Base-by-base conservation (phyloP, 2,797 vertebrate genomes). In the Alcedo quadribrachys region DNA sequence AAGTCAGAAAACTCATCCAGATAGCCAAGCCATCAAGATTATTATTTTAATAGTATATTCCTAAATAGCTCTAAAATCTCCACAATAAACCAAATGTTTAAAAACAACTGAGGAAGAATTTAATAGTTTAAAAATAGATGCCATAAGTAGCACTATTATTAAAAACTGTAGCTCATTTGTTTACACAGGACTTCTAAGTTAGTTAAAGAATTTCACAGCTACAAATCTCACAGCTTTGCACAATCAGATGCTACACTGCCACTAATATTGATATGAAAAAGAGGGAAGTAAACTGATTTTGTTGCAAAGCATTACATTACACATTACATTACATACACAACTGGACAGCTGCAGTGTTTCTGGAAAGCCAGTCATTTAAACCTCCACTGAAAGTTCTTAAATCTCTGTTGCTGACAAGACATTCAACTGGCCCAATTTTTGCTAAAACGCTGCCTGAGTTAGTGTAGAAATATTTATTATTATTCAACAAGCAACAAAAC, bases 321-420 rank as follows among this genome's bases (percentile, higher is more conserved):
- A n/a, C n/a, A n/a, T 40, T 45, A 28, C 30, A 43, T 68, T 85
- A 57, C 43, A 58, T 7, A 85, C 48, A 81, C 66, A 81, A 87
- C 66, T 73, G 66, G 68, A 45, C 22, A 80, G 79, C 62, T 81
- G 82, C 32, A 63, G 11, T 50, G 79, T 76, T 92, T 94, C 78
- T 5, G 53, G 73, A 89, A 85, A 93, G 61, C 27, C 63, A 86
- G 46, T 54, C 79, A 79, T 73, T 96, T 87, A 83, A 94, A 90
- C 30, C 35, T 76, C 57, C 54, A 22, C 54, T 83, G 55, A 35
- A 95, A 90, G 81, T 66, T 85, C 79, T 81, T 94, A 89, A 87
- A 94, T 94, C 86, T 89, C 81, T 55, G 55, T 1, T 93, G 93
- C 81, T 94, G 90, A 94, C 92, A 45, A 81, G 40, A 77, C 66